phyloP scores from a whole-genome alignment of 2,113 vertebrate genomes.

The Hemibagrus wyckioides region DNA sequence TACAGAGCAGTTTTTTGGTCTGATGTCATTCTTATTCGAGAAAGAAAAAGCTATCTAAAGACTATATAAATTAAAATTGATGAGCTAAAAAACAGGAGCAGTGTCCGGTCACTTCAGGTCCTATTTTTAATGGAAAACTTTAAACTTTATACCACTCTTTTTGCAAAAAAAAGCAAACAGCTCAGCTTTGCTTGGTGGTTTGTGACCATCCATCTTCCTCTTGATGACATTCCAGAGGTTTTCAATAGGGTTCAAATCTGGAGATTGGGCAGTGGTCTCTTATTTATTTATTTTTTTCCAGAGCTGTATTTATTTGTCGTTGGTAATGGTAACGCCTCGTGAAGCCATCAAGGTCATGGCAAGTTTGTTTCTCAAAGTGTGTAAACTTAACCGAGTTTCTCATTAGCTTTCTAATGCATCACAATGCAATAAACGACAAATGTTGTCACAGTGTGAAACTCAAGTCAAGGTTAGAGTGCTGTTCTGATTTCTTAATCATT shows the following conservation, averaged over 20 bases:
- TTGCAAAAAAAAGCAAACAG: no score
- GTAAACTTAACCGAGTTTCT: constrained; percentile 61
- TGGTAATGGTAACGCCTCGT: constrained; percentile 23
- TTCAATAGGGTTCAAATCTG: no score
- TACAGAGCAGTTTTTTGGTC: background rate
- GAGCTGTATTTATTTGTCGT: no score
- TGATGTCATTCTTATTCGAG: background rate
- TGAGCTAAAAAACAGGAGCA: background rate
- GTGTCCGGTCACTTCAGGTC: background rate
- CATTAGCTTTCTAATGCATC: constrained; percentile 65
- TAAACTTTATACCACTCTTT: no score
- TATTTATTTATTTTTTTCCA: background rate
- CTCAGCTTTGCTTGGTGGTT: no score
- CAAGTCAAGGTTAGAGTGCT: constrained; percentile 26
- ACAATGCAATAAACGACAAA: constrained; percentile 34
- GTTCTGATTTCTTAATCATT: background rate
- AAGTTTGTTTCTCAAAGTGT: background rate
- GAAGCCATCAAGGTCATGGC: constrained; percentile 36
- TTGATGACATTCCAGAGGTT: no score
- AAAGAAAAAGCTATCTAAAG: background rate
- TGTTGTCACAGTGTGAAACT: constrained; percentile 51
- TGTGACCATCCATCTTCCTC: no score
- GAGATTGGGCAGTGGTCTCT: no score
- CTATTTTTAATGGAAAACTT: background rate
- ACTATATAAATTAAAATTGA: background rate